Percentiles rank a stretch among this genome's conserved stretches.
These are phyloP conservation scores for Aphidius gifuensis DNA, from an alignment of 1,140 invertebrate species.

Conservation along the genomic window DNA sequence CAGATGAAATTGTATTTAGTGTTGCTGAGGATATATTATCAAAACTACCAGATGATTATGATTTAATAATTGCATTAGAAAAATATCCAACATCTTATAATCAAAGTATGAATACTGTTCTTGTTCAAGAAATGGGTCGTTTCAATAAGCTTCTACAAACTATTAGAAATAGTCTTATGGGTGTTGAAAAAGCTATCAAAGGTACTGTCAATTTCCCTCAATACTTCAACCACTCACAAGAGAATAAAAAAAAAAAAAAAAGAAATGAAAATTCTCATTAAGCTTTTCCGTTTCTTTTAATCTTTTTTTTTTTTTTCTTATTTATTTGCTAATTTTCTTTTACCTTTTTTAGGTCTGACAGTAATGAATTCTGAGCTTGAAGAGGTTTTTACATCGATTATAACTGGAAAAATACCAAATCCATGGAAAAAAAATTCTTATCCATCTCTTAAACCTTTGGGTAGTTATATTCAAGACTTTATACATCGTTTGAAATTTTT, in stretches of 20 bases:
- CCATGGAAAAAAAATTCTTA: conserved; percentile 85
- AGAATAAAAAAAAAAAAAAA: background rate
- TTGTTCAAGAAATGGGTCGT: conserved; percentile 89
- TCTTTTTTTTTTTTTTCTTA: background rate
- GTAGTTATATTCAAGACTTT: conserved; percentile 86
- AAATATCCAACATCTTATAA: conserved; percentile 79
- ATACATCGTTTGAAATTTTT: conserved; percentile 75
- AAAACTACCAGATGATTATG: conserved; percentile 73
- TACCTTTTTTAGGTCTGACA: conserved; percentile 62
- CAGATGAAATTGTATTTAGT: conserved; percentile 70
- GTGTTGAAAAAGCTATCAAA: conserved; percentile 85
- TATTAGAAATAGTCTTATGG: conserved; percentile 72
- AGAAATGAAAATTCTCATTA: background rate
- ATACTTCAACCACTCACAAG: background rate
- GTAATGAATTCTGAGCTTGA: conserved; percentile 85
- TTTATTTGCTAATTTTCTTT: conserved; percentile 17
- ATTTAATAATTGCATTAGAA: conserved; percentile 64
- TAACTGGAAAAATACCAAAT: conserved; percentile 78
- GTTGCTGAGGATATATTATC: conserved; percentile 70
- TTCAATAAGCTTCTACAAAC: conserved; percentile 79
- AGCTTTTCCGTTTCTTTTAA: conserved; percentile 1
- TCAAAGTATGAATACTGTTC: conserved; percentile 91
- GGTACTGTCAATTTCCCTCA: conserved; percentile 54
- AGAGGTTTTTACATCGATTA: conserved; percentile 80
- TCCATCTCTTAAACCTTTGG: conserved; percentile 88